These are phyloP conservation scores for Phrynosoma platyrhinos DNA, from an alignment of 2,113 vertebrate species.

Conservation along the genomic window DNA sequence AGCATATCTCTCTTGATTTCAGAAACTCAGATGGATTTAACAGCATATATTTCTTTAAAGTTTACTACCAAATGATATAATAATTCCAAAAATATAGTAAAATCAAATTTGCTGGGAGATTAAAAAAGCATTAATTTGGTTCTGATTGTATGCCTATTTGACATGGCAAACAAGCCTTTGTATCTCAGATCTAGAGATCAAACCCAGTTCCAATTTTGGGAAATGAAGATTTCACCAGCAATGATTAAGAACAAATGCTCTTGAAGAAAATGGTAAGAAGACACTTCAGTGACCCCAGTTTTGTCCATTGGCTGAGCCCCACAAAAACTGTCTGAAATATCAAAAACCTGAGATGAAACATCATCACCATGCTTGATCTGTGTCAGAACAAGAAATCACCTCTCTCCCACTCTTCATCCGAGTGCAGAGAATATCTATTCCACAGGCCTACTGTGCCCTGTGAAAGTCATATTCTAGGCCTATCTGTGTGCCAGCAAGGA, in stretches of 20 bases:
- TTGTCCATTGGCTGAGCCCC: not conserved
- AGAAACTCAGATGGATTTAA: constrained; percentile 2
- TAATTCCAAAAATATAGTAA: constrained; percentile 40
- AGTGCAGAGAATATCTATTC: not conserved
- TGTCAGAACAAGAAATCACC: not conserved
- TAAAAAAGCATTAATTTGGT: constrained; percentile 53
- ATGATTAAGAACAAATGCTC: not conserved
- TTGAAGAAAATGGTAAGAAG: not conserved
- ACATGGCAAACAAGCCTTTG: not conserved
- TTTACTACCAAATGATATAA: constrained; percentile 34
- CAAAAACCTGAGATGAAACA: not conserved
- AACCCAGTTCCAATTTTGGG: not conserved
- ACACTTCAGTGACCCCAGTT: not conserved
- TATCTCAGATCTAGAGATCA: not conserved
- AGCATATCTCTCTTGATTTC: not conserved
- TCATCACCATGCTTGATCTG: not conserved
- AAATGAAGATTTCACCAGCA: not conserved
- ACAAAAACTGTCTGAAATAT: not conserved
- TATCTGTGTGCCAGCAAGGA: too few species aligned
- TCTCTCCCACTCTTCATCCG: not conserved
- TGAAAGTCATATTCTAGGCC: too few species aligned
- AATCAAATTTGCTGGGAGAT: constrained; percentile 53
- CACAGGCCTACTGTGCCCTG: too few species aligned
- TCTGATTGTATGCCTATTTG: constrained; percentile 60
- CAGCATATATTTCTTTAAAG: not conserved